Evolutionary conservation across 2,113 vertebrate species (phyloP).

Genomic region (Sterrhoptilus dennistouni): DNA sequence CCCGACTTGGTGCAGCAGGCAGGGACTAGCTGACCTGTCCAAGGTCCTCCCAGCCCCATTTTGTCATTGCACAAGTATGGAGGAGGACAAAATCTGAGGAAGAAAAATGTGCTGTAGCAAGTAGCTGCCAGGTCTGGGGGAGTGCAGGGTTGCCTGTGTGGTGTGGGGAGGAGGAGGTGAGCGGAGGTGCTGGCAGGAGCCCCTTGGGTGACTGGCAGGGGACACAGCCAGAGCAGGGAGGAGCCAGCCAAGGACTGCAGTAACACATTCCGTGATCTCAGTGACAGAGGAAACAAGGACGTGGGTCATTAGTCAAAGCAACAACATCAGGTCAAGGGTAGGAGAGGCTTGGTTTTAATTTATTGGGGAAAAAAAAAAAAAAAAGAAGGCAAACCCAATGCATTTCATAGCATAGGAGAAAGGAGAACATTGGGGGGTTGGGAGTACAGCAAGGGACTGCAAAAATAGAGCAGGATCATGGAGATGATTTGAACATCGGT

Average conservation of each 20-base stretch:
- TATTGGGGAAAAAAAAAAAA: not conserved
- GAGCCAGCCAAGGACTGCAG: not conserved
- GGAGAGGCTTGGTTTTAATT: not conserved
- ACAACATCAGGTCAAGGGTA: not conserved
- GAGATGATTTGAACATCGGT: not conserved
- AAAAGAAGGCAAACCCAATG: not conserved
- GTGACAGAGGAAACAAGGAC: not conserved
- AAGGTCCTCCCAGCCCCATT: not conserved
- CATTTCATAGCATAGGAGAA: not conserved
- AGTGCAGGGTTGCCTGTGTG: not conserved
- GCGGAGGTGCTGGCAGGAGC: not conserved
- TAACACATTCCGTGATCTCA: not conserved
- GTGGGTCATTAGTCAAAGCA: constrained; percentile 26
- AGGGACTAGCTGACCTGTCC: constrained; percentile 5
- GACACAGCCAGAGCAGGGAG: not conserved
- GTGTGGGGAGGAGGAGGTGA: not conserved
- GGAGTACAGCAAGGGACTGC: not conserved
- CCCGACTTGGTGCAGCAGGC: not conserved
- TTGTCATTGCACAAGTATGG: not conserved
- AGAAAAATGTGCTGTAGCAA: not conserved
- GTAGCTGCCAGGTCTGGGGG: not conserved
- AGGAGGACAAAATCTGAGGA: not conserved
- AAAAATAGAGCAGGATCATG: not conserved
- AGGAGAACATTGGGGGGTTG: not conserved
- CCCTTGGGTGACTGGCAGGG: not conserved